Base-by-base conservation (phyloP, 2,888 invertebrate species). In the Napeogenes inachia region DNA sequence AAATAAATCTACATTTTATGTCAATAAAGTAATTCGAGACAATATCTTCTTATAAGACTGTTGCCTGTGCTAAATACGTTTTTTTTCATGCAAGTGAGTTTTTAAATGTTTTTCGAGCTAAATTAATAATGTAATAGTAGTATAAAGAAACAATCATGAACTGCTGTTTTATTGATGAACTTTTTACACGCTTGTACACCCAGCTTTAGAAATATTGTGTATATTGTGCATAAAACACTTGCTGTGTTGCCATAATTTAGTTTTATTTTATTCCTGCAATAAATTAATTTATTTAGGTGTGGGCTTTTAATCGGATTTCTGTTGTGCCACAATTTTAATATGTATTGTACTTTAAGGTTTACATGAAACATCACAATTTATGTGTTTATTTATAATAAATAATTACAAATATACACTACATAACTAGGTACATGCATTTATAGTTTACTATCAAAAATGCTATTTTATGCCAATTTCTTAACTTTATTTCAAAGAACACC, bases 161-260 rank as follows among this genome's bases (percentile, higher is more conserved):
- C 4, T 50, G n/a, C 21, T 50, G 10, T 50, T 50, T 30, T 50
- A 30, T 3, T 8, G 21, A 6, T 30, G 30, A 50, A 30, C 4
- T 21, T 50, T 30, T 12, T 50, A 12, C 50, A 30, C 12, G 50
- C 12, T 50, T 50, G 30, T 50, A 30, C 30, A 50, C 21, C 21
- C 21, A 12, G 3, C 50, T 10, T 30, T 10, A 30, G 30, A 50
- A 30, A 12, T 47, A 13, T n/a, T 13, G n/a, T 47, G 47, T 47
- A 6, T 47, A 8, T 42, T 30, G 30, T 50, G 13, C 21, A 47
- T 50, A 8, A 21, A 50, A 50, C 50, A 50, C 50, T 30, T 55
- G 30, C 54, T 60, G 65, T 65, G 67, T 65, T 67, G 67, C 65
- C 64, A 67, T 67, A 64, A 62, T 57, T 61, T 64, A 57, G 56